Evolutionary conservation across 2,888 invertebrate genomes (phyloP), one percentile per base, ranked within the genome.

Genomic region (Drosophila nr. perissopoda): DNA sequence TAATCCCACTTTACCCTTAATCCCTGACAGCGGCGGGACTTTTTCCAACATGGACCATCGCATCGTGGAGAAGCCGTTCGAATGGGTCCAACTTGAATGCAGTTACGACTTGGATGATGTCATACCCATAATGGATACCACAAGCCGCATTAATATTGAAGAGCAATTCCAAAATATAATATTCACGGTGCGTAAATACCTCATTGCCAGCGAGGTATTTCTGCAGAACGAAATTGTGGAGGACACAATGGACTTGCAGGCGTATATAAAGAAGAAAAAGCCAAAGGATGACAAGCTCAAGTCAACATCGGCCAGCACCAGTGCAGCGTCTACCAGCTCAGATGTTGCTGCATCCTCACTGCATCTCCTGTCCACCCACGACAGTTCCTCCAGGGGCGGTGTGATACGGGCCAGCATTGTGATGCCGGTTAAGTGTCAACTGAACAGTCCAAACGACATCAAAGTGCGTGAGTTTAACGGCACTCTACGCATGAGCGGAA

Each of bases 71-170:
- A 95, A 96, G 90, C 92, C 94, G 2, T 95, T 95, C 29, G 96
- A 95, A 76, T 98, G 97, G 97, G 95, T 96, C 81, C 94, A 95
- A 77, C 92, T 98, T 31, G 96, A 97, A 88, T 96, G 97, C 78
- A 95, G 95, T 83, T 95, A 96, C 89, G 96, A 96, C 82, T 94
- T 98, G 91, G 96, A 97, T 93, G 95, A 96, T 83, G 93, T 96
- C 18, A 96, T 96, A 91, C 95, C 96, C 60, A 95, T 97, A 29
- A 93, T 95, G 74, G 94, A 95, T 42, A 94, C 95, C 83, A 94
- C 95, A 38, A 81, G 89, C 6, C 91, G 90, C 54, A 88, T 93
- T 1, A 92, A 92, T 57, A 90, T 93, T 29, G 93, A 93, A 62
- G 82, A 91, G 33, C 93, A 93, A 77, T 93, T 93, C 60, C 86